These are phyloP conservation scores for Calcarius lapponicus DNA, from an alignment of 2,797 vertebrate species.

Conservation along the genomic window DNA sequence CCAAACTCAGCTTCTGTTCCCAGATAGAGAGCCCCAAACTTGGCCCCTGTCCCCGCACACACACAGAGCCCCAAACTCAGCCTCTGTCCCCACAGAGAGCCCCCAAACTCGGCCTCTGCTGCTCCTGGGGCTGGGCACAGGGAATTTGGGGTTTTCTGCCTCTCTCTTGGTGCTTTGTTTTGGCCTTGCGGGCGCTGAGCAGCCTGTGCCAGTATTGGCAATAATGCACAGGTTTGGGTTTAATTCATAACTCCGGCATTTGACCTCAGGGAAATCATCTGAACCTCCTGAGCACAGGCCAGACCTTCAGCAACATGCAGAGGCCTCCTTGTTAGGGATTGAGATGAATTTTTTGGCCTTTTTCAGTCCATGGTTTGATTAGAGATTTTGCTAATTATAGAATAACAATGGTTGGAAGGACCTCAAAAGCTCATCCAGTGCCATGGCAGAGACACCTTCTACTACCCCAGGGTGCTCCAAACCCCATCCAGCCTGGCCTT, in stretches of 20 bases:
- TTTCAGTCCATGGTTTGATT: background rate
- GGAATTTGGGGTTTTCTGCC: background rate
- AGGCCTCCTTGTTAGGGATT: background rate
- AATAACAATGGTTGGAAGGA: background rate
- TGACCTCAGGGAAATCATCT: background rate
- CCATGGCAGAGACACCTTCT: background rate
- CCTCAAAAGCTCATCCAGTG: background rate
- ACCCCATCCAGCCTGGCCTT: accelerated
- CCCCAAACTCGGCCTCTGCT: no score
- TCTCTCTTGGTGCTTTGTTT: no score
- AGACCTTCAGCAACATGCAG: background rate
- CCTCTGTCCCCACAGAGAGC: no score
- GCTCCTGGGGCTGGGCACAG: background rate
- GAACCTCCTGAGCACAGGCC: background rate
- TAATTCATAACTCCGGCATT: background rate
- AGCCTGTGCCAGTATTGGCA: accelerated
- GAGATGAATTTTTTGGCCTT: background rate
- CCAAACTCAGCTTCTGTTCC: no score
- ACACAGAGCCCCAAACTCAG: no score
- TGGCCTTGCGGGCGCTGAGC: background rate
- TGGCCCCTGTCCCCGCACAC: no score
- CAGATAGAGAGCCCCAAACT: no score
- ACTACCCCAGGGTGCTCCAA: accelerated
- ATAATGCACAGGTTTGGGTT: background rate
- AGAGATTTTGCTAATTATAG: background rate